Evolutionary conservation across 2,113 vertebrate genomes (phyloP).

Genomic region (Hyla sarda): DNA sequence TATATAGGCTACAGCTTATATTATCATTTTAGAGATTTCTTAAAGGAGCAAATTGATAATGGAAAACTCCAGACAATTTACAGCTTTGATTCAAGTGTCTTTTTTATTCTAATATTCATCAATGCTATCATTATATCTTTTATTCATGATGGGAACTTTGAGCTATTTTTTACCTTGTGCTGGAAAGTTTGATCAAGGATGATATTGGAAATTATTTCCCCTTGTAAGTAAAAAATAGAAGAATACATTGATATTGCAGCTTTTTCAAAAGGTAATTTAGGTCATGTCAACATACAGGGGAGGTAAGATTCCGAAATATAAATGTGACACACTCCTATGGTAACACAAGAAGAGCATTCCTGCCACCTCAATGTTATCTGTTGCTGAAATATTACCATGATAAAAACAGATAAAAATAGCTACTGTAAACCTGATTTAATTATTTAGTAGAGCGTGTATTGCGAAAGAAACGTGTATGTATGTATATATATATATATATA

Average conservation of each 20-base stretch:
- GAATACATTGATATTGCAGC: constrained; percentile 55
- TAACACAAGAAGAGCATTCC: not conserved
- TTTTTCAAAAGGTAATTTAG: constrained; percentile 62
- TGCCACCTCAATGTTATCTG: not conserved
- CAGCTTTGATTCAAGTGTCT: constrained; percentile 62
- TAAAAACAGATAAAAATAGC: not conserved
- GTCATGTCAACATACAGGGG: constrained; percentile 35
- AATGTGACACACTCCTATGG: not conserved
- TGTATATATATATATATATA: too few relatives aligned
- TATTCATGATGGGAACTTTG: constrained; percentile 40
- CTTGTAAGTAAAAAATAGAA: constrained; percentile 46
- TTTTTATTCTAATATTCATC: constrained; percentile 64
- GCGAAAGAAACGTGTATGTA: too few relatives aligned
- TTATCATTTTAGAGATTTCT: constrained; percentile 65
- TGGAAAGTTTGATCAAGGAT: constrained; percentile 66
- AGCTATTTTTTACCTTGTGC: constrained; percentile 66
- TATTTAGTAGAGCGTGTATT: not conserved
- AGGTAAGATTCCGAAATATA: constrained; percentile 55
- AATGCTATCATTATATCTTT: constrained; percentile 66
- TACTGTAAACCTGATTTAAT: not conserved
- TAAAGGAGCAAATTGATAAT: constrained; percentile 68
- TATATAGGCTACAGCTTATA: constrained; percentile 65
- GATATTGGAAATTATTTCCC: constrained; percentile 68
- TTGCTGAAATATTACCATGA: not conserved
- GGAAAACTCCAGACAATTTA: constrained; percentile 66